Evolutionary conservation across 2,888 invertebrate species (phyloP).

Genomic region (Adelognathus sp.): DNA sequence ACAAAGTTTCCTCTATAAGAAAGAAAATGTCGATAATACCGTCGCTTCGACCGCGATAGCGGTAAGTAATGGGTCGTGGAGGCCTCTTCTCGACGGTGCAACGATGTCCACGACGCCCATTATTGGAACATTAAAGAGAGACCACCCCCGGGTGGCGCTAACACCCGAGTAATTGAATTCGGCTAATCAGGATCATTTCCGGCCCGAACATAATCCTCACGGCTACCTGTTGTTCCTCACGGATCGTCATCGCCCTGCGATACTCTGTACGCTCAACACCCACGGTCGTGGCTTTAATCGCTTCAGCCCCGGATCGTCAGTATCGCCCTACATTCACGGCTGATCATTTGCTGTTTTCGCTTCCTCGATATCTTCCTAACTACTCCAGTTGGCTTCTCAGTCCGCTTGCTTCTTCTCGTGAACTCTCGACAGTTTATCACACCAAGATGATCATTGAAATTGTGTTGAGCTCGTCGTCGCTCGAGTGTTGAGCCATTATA

Average conservation of each 20-base stretch:
- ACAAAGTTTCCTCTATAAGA: too few species aligned
- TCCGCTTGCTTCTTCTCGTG: too few species aligned
- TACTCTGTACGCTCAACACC: neutral
- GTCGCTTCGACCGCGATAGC: neutral
- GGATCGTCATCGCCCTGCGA: neutral
- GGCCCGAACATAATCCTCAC: slow-evolving; percentile 45
- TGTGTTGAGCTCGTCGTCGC: too few species aligned
- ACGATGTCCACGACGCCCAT: neutral
- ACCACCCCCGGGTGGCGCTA: slow-evolving; percentile 33
- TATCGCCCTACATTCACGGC: neutral
- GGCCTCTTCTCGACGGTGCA: neutral
- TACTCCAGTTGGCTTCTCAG: too few species aligned
- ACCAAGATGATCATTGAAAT: too few species aligned
- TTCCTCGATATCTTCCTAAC: neutral
- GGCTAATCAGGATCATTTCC: slow-evolving; percentile 47
- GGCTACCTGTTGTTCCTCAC: slow-evolving; percentile 46
- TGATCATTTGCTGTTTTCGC: neutral
- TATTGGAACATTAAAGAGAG: slow-evolving; percentile 45
- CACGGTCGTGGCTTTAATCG: neutral
- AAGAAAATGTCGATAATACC: neutral
- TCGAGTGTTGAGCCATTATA: too few species aligned
- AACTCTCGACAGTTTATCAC: too few species aligned
- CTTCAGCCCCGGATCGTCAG: neutral
- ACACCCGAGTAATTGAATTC: slow-evolving; percentile 49
- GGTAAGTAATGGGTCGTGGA: neutral